These are phyloP conservation scores for Aspidapion aeneum DNA, from an alignment of 2,888 invertebrate species.

Conservation along the genomic window DNA sequence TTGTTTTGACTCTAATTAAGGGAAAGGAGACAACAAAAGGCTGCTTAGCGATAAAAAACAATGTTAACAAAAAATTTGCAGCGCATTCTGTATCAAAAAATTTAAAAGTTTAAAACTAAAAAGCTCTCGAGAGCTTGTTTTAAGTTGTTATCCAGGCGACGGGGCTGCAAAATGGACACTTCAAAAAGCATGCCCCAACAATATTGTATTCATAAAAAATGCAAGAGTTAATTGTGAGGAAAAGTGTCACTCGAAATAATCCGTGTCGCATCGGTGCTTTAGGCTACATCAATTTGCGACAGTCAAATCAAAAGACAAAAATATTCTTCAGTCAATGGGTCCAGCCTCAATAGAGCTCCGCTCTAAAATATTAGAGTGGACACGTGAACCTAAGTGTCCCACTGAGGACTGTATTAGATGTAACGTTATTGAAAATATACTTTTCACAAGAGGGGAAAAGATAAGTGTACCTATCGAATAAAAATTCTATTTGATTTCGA, in stretches of 20 bases:
- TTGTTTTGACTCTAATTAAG: no score
- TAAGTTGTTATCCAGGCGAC: background rate
- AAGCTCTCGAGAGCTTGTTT: background rate
- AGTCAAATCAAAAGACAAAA: constrained; percentile 24
- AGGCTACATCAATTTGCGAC: constrained; percentile 40
- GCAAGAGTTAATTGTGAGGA: constrained; percentile 13
- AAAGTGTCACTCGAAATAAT: constrained; percentile 44
- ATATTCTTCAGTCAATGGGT: background rate
- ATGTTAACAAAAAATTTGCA: no score
- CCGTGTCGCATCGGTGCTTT: constrained; percentile 41
- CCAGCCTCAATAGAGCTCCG: background rate
- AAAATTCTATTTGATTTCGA: no score
- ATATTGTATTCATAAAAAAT: background rate
- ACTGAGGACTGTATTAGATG: background rate
- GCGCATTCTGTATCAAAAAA: no score
- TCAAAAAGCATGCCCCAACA: background rate
- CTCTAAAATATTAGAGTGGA: background rate
- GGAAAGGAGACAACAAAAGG: no score
- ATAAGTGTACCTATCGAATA: no score
- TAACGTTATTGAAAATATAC: background rate
- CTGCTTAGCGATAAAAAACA: no score
- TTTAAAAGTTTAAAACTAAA: no score
- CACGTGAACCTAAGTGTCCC: background rate
- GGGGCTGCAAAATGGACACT: background rate
- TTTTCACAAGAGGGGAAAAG: background rate